Conservation (phyloP, 1,140 invertebrate genomes). For the Harpegnathos saltator region DNA sequence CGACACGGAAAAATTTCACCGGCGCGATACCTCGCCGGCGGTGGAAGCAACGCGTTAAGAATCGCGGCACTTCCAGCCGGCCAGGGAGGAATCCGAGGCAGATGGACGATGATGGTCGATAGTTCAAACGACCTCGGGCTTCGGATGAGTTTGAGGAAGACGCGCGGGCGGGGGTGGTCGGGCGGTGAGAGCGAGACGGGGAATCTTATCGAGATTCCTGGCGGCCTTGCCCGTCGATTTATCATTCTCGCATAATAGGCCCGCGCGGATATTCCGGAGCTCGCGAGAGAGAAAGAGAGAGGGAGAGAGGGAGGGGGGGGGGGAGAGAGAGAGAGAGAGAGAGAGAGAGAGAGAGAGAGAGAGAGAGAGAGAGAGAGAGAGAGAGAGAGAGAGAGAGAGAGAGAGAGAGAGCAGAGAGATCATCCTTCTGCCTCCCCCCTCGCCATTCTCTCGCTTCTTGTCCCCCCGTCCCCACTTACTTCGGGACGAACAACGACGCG, state of each 20-base stretch:
- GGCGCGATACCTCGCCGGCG: background rate
- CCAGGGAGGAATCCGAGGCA: conserved; percentile 15
- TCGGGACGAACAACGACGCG: conserved; percentile 26
- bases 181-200: conserved; percentile 9
- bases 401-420: conserved; percentile 44
- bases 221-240: conserved; percentile 76
- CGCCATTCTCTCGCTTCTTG: background rate
- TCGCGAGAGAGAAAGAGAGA: conserved; percentile 22
- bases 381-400: conserved; percentile 46
- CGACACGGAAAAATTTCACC: conserved; percentile 28
- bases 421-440: conserved; percentile 18
- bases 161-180: conserved; percentile 6
- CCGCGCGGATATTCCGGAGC: conserved; percentile 65
- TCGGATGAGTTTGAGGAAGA: conserved; percentile 64
- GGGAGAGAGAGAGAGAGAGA: conserved; percentile 40
- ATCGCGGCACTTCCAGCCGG: conserved; percentile 8
- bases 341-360: conserved; percentile 46
- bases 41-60: conserved; percentile 36
- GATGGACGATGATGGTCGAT: conserved; percentile 65
- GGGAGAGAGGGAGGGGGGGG: too few relatives aligned
- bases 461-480: background rate
- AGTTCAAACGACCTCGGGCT: conserved; percentile 59
- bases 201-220: conserved; percentile 69
- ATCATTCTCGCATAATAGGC: conserved; percentile 77
- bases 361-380: conserved; percentile 33